A percentile compares a stretch with the other conserved stretches of the same genome.
Evolutionary conservation across 2,113 vertebrate species (phyloP).

Genomic region (Brienomyrus brachyistius): DNA sequence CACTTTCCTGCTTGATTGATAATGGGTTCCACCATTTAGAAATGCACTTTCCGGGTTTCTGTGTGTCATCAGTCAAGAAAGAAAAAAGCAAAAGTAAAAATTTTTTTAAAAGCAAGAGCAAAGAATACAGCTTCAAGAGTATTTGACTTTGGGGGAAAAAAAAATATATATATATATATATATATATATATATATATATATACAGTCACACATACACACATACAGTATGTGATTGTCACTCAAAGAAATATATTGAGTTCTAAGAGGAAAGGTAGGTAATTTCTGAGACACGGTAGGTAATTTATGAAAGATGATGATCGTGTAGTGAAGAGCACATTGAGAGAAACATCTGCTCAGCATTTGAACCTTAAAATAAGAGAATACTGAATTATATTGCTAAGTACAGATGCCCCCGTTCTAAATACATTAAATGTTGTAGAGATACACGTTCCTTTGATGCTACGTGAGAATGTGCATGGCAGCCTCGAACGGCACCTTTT

Average conservation of each 20-base stretch:
- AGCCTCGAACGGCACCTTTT: neutral
- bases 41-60: neutral
- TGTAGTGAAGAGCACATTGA: neutral
- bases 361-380: neutral
- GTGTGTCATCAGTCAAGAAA: neutral
- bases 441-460: neutral
- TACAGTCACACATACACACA: too few relatives aligned
- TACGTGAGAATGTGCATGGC: neutral
- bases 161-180: too few relatives aligned
- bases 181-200: too few relatives aligned
- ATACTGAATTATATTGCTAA: neutral
- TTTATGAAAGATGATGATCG: neutral
- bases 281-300: neutral
- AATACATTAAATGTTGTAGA: neutral
- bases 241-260: neutral
- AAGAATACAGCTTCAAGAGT: neutral
- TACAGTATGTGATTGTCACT: neutral
- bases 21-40: conserved; percentile 14
- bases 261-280: neutral
- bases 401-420: neutral
- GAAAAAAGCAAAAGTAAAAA: neutral
- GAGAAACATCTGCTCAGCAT: conserved; percentile 16
- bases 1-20: neutral
- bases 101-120: too few relatives aligned
- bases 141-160: neutral